Conservation (phyloP, 37 sponge, comb jelly and placozoan species). For the Eunapius fragilis region DNA sequence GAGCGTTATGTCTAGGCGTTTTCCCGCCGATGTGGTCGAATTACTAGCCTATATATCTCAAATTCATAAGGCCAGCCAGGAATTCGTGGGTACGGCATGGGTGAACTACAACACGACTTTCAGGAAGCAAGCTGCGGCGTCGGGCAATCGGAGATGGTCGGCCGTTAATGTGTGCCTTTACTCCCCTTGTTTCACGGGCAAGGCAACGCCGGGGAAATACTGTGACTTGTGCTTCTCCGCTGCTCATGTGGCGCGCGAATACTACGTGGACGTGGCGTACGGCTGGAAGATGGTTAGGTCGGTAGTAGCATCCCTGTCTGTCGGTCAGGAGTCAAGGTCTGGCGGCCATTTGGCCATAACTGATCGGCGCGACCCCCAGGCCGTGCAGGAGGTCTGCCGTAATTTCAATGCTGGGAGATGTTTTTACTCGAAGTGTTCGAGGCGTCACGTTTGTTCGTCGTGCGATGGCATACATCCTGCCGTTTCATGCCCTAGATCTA, state of each 20-base stretch:
- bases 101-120: slow-evolving; percentile 36
- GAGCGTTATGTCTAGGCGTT: too few species aligned
- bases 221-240: slow-evolving; percentile 35
- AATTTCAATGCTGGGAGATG: too few species aligned
- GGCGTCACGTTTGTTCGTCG: too few species aligned
- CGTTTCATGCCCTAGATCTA: too few species aligned
- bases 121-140: slow-evolving; percentile 21
- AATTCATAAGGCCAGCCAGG: slow-evolving; percentile 26
- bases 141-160: slow-evolving; percentile 31
- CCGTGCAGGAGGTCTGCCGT: too few species aligned
- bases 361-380: too few species aligned
- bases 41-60: not conserved
- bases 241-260: slow-evolving; percentile 8
- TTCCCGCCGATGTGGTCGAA: too few species aligned
- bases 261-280: not conserved
- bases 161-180: slow-evolving; percentile 22
- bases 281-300: not conserved
- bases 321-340: too few species aligned
- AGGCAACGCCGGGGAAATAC: not conserved
- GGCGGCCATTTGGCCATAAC: too few species aligned
- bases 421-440: too few species aligned
- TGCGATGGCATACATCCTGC: too few species aligned
- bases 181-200: slow-evolving; percentile 27
- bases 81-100: slow-evolving; percentile 37
- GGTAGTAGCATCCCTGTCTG: not conserved